phyloP scores from a whole-genome alignment of 1,140 invertebrate species.

The Atta colombica region DNA sequence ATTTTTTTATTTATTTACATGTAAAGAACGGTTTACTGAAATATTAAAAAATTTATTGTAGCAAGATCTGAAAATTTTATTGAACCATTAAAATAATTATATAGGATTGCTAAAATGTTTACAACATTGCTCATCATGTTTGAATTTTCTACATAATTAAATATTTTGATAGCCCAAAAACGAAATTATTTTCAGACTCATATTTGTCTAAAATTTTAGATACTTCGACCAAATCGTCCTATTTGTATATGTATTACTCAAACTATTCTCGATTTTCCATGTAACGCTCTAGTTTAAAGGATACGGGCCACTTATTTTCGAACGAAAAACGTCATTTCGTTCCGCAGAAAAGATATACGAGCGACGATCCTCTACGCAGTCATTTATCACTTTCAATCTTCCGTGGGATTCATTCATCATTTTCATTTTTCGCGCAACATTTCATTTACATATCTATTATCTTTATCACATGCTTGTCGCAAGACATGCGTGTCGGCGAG shows the following conservation, averaged over 20 bases:
- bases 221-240: too few relatives aligned
- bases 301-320: slow-evolving; percentile 18
- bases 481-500: neutral
- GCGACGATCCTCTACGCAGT: neutral
- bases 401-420: slow-evolving; percentile 35
- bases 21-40: too few relatives aligned
- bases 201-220: too few relatives aligned
- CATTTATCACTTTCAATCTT: slow-evolving; percentile 41
- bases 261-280: neutral
- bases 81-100: too few relatives aligned
- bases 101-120: too few relatives aligned
- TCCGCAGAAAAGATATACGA: neutral
- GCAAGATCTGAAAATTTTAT: too few relatives aligned
- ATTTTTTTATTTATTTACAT: too few relatives aligned
- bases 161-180: too few relatives aligned
- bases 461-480: slow-evolving; percentile 16
- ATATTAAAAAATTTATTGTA: too few relatives aligned
- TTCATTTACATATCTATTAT: slow-evolving; percentile 46
- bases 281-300: neutral
- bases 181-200: too few relatives aligned
- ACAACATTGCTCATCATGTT: too few relatives aligned
- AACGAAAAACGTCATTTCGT: neutral
- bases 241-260: neutral
- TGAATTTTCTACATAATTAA: too few relatives aligned
- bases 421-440: slow-evolving; percentile 11